These are phyloP conservation scores for Otocyon megalotis DNA, from an alignment of 2,113 vertebrate species.

Conservation along the genomic window DNA sequence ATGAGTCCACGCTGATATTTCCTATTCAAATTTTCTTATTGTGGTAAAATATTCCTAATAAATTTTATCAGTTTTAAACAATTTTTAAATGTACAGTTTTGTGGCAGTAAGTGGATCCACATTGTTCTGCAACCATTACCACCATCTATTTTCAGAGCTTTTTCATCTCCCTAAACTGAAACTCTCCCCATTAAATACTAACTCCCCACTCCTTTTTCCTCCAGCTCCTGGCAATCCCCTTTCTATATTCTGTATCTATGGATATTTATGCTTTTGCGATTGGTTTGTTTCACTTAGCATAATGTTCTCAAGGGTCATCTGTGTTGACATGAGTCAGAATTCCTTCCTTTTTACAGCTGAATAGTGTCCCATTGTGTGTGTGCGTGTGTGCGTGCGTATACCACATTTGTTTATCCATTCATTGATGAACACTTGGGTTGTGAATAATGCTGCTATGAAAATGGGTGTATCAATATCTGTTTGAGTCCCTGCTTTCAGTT, in stretches of 20 bases:
- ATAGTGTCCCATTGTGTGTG: background rate
- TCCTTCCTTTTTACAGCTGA: background rate
- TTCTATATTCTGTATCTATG: background rate
- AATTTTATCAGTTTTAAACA: background rate
- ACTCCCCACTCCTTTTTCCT: background rate
- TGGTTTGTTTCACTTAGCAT: background rate
- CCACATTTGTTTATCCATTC: background rate
- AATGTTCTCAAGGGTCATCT: background rate
- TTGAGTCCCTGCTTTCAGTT: background rate
- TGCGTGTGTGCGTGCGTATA: too few species aligned
- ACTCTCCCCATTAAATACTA: background rate
- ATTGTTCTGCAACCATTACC: background rate
- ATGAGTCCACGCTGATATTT: background rate
- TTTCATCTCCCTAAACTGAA: conserved; percentile 9
- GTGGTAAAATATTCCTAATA: background rate
- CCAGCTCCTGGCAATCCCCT: background rate
- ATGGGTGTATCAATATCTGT: background rate
- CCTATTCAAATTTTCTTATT: background rate
- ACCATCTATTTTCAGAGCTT: background rate
- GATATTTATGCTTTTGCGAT: background rate
- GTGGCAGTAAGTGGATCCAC: background rate
- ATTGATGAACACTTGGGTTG: background rate
- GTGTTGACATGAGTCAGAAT: background rate
- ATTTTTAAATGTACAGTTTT: background rate
- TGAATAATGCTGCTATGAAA: background rate